phyloP scores from a whole-genome alignment of 1,140 invertebrate genomes.

The Myzus persicae region DNA sequence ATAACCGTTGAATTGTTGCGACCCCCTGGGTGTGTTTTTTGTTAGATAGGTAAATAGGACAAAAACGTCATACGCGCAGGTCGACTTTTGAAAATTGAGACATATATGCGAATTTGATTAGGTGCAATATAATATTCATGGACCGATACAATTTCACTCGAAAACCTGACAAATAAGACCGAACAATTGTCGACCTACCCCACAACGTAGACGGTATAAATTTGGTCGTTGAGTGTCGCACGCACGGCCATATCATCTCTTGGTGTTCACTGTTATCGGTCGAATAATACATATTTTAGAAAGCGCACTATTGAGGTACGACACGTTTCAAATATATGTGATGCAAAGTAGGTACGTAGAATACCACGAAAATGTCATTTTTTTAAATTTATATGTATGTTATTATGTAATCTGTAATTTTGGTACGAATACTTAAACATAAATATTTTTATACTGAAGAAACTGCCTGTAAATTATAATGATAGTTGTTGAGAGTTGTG shows the following conservation, averaged over 20 bases:
- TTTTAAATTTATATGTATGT: no score
- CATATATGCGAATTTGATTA: background rate
- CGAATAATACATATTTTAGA: background rate
- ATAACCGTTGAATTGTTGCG: no score
- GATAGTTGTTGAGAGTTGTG: no score
- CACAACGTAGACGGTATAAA: background rate
- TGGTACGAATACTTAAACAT: background rate
- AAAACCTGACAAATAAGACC: background rate
- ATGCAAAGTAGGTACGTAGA: no score
- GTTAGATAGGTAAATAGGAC: background rate
- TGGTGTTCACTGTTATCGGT: background rate
- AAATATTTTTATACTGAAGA: background rate
- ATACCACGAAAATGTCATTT: no score
- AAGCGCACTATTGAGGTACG: background rate
- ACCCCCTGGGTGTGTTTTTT: background rate
- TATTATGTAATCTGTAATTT: no score
- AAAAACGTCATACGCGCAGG: background rate
- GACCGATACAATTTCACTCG: background rate
- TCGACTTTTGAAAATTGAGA: background rate
- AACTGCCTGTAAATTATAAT: no score
- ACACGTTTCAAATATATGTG: background rate
- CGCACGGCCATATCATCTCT: background rate
- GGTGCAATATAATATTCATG: no score
- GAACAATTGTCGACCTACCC: no score
- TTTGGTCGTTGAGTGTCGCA: background rate